A percentile compares a stretch with the other conserved stretches of the same genome.
These are phyloP conservation scores for Ectemnius lituratus DNA, from an alignment of 2,888 invertebrate species.

Conservation along the genomic window DNA sequence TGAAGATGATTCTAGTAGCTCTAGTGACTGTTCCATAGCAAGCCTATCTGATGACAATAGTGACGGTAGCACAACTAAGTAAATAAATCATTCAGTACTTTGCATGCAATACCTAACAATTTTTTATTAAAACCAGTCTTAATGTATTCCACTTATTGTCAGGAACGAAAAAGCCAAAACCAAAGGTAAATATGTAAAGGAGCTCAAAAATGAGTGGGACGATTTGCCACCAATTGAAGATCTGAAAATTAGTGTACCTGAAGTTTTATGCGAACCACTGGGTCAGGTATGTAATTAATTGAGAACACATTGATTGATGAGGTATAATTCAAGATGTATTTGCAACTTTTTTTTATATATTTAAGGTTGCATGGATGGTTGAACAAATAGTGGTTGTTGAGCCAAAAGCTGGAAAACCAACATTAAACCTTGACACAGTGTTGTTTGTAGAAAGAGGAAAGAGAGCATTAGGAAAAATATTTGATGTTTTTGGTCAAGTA, in stretches of 20 bases:
- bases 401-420: slow-evolving; percentile 85
- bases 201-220: slow-evolving; percentile 81
- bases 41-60: slow-evolving; percentile 34
- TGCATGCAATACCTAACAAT: neutral
- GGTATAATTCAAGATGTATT: slow-evolving; percentile 6
- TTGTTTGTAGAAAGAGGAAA: slow-evolving; percentile 90
- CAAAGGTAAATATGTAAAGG: slow-evolving; percentile 17
- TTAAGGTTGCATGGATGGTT: slow-evolving; percentile 77
- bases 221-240: slow-evolving; percentile 91
- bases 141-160: slow-evolving; percentile 18
- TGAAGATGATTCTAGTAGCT: slow-evolving; percentile 48
- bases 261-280: slow-evolving; percentile 86
- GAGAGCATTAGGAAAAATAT: slow-evolving; percentile 87
- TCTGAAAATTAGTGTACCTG: slow-evolving; percentile 87
- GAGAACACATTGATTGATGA: neutral
- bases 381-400: slow-evolving; percentile 84
- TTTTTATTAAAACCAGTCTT: neutral
- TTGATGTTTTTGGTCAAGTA: slow-evolving; percentile 95
- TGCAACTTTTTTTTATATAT: slow-evolving; percentile 16
- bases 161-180: slow-evolving; percentile 25
- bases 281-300: slow-evolving; percentile 80
- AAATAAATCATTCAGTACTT: neutral
- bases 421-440: slow-evolving; percentile 92
- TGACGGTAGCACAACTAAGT: slow-evolving; percentile 36
- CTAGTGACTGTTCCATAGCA: slow-evolving; percentile 40